Percentiles rank a stretch among this genome's conserved stretches.
Evolutionary conservation across 2,797 vertebrate species (phyloP).

Genomic region (Anomalospiza imberbis): DNA sequence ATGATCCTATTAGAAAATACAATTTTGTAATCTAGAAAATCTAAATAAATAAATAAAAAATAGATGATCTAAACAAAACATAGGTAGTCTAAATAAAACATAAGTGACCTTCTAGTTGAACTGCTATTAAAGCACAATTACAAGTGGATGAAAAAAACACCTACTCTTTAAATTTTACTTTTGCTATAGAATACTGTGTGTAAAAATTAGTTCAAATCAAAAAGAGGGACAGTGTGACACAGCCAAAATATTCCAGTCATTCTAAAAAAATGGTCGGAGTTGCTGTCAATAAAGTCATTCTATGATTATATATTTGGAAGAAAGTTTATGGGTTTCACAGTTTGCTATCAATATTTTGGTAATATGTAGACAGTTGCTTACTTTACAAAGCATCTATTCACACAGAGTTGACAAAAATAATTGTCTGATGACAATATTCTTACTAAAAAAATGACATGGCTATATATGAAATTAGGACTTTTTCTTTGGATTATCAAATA

Average conservation of each 20-base stretch:
- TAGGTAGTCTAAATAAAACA: neutral
- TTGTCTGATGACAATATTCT: neutral
- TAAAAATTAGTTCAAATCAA: neutral
- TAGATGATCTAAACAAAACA: neutral
- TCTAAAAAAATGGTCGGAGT: neutral
- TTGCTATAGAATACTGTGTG: neutral
- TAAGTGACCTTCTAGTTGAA: neutral
- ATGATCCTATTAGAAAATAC: constrained; percentile 15
- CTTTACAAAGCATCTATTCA: neutral
- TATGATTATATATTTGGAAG: neutral
- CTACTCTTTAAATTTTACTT: neutral
- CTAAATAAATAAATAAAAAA: neutral
- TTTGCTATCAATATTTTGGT: constrained; percentile 2
- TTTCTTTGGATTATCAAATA: constrained; percentile 59
- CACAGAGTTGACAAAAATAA: neutral
- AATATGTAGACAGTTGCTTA: neutral
- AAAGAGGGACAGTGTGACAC: neutral
- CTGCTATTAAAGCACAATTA: neutral
- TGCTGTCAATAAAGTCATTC: neutral
- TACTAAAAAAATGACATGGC: neutral
- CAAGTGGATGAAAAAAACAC: neutral
- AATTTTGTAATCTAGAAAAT: neutral
- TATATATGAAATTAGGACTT: constrained; percentile 20
- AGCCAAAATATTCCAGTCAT: neutral
- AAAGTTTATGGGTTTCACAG: constrained; percentile 19